Percentiles rank a stretch among this genome's conserved stretches.
phyloP scores from a whole-genome alignment of 2,888 invertebrate genomes.

The Torymus texanus region DNA sequence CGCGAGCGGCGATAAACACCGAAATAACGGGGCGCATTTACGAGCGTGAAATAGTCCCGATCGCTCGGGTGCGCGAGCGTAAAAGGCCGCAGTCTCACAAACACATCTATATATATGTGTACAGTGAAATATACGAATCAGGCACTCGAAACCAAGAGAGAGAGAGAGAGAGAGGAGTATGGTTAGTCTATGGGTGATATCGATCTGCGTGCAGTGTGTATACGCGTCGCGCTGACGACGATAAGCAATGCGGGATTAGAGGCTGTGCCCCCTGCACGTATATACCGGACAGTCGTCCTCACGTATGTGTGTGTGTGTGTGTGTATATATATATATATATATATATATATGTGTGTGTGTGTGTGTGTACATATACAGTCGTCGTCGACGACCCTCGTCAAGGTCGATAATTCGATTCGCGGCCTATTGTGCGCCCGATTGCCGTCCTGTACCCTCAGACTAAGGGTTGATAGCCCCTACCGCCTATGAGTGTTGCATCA shows the following conservation, averaged over 20 bases:
- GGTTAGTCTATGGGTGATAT: slow-evolving; percentile 4
- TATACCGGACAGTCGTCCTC: slow-evolving; percentile 6
- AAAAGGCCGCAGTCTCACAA: no score
- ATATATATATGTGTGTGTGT: no score
- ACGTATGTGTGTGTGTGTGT: no score
- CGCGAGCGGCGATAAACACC: slow-evolving; percentile 10
- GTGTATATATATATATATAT: no score
- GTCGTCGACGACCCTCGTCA: slow-evolving; percentile 22
- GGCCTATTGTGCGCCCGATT: not conserved
- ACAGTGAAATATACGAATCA: no score
- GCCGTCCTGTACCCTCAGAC: not conserved
- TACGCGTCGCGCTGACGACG: not conserved
- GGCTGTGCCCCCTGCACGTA: not conserved
- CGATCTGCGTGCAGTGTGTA: slow-evolving; percentile 16
- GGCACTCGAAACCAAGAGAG: no score
- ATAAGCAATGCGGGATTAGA: slow-evolving; percentile 31
- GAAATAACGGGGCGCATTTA: slow-evolving; percentile 22
- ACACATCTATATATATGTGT: no score
- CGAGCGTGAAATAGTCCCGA: slow-evolving; percentile 20
- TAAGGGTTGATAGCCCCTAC: no score
- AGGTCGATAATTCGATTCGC: slow-evolving; percentile 49
- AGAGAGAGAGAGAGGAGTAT: no score
- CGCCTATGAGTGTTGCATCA: no score
- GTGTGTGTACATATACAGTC: no score
- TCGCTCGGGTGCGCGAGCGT: not conserved